Evolutionary conservation across 2,888 invertebrate genomes (phyloP).

Genomic region (Blastobasis adustella): DNA sequence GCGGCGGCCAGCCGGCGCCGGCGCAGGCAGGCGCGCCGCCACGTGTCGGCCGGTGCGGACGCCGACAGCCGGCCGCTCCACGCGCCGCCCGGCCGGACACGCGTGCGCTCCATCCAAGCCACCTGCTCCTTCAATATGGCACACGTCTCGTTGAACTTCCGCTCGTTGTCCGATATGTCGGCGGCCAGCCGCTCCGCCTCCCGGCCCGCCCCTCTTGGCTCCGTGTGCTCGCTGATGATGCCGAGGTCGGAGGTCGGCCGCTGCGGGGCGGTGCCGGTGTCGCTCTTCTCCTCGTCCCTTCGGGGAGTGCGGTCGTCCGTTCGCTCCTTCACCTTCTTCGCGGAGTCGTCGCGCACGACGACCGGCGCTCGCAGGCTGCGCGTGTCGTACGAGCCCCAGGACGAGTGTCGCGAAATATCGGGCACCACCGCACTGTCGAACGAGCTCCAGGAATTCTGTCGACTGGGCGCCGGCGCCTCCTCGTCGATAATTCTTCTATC

Average conservation of each 20-base stretch:
- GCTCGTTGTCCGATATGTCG: conserved; percentile 51
- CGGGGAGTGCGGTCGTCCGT: conserved; percentile 28
- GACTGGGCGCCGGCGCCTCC: conserved; percentile 51
- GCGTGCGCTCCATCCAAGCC: conserved; percentile 50
- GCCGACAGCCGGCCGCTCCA: conserved; percentile 73
- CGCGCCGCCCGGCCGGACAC: conserved; percentile 49
- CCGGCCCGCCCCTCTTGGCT: conserved; percentile 26
- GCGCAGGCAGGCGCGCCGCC: conserved; percentile 57
- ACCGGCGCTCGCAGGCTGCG: conserved; percentile 45
- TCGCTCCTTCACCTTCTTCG: conserved; percentile 49
- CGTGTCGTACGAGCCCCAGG: conserved; percentile 87
- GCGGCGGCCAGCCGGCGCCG: conserved; percentile 55
- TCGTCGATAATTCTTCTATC: conserved; percentile 45
- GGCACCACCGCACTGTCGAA: conserved; percentile 85
- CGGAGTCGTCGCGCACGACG: conserved; percentile 24
- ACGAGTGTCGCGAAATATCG: conserved; percentile 85
- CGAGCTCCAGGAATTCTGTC: conserved; percentile 86
- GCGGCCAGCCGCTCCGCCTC: conserved; percentile 16
- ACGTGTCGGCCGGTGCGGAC: conserved; percentile 78
- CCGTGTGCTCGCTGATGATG: conserved; percentile 52
- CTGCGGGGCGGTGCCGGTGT: conserved; percentile 17
- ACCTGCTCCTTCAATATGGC: conserved; percentile 76
- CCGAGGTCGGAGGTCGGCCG: conserved; percentile 44
- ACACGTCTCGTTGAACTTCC: conserved; percentile 70
- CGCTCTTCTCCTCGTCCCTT: conserved; percentile 11